Conservation (phyloP, 2,888 invertebrate species). For the Sarcophaga rosellei region DNA sequence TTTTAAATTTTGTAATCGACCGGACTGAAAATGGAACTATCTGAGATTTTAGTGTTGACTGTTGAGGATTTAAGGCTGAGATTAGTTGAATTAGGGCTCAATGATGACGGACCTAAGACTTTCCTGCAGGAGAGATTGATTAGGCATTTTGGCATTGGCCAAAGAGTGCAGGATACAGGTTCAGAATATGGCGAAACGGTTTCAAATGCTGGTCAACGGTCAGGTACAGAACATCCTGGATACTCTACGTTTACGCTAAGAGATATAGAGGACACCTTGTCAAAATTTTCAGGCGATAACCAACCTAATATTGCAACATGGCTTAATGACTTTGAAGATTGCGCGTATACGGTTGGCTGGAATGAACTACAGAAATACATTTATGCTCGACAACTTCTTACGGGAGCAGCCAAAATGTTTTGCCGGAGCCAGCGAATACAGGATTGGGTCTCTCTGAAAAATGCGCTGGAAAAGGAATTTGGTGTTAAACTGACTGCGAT, state of each 20-base stretch:
- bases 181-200: not conserved
- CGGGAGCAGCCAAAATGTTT: slow-evolving; percentile 61
- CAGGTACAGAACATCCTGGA: too few species aligned
- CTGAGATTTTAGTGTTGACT: too few species aligned
- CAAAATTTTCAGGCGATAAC: slow-evolving; percentile 37
- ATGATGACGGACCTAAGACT: not conserved
- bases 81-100: not conserved
- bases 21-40: too few species aligned
- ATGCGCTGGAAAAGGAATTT: slow-evolving; percentile 47
- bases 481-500: slow-evolving; percentile 37
- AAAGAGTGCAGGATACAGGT: not conserved
- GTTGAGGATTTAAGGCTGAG: slow-evolving; percentile 2
- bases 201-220: too few species aligned
- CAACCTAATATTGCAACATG: slow-evolving; percentile 8
- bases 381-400: slow-evolving; percentile 48
- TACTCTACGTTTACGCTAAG: not conserved
- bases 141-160: not conserved
- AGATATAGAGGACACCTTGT: slow-evolving; percentile 18
- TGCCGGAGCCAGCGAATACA: slow-evolving; percentile 45
- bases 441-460: slow-evolving; percentile 39
- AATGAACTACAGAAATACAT: slow-evolving; percentile 58
- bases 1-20: too few species aligned
- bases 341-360: slow-evolving; percentile 52
- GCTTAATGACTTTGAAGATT: slow-evolving; percentile 31
- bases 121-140: slow-evolving; percentile 17